Evolutionary conservation across 2,888 invertebrate species (phyloP).

Genomic region (Cerastoderma edule): DNA sequence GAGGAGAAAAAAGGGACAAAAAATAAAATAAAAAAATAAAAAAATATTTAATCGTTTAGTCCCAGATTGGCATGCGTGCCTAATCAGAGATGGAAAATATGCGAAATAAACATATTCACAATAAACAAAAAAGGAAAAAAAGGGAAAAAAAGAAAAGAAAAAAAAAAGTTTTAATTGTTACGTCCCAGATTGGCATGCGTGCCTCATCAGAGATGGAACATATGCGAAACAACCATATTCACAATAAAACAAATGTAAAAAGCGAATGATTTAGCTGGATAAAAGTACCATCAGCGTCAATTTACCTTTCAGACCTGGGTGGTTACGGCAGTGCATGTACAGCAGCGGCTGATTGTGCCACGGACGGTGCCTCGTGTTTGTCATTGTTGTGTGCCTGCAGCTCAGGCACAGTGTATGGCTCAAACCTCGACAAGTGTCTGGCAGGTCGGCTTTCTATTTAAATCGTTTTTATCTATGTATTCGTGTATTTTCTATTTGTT

Average conservation of each 20-base stretch:
- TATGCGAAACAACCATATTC: not conserved
- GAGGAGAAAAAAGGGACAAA: not conserved
- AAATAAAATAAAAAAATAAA: too few relatives aligned
- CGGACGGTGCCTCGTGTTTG: conserved; percentile 33
- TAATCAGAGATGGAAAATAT: too few relatives aligned
- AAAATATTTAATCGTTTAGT: too few relatives aligned
- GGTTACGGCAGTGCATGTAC: conserved; percentile 39
- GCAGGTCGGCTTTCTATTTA: conserved; percentile 23
- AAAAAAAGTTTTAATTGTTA: not conserved
- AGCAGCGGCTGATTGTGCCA: conserved; percentile 38
- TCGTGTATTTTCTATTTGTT: too few relatives aligned
- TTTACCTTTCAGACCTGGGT: conserved; percentile 25
- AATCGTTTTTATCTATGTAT: too few relatives aligned
- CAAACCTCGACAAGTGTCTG: conserved; percentile 38
- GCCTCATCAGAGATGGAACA: not conserved
- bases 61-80: too few relatives aligned
- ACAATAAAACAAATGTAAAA: not conserved
- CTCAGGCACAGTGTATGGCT: conserved; percentile 30
- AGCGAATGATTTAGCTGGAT: not conserved
- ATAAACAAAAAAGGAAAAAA: not conserved
- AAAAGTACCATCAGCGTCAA: not conserved
- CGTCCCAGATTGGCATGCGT: not conserved
- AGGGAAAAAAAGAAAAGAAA: not conserved
- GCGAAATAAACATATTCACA: too few relatives aligned
- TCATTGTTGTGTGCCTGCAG: conserved; percentile 36